A percentile compares a stretch with the other conserved stretches of the same genome.
Conservation (phyloP, 2,113 vertebrate genomes). For the Zosterops borbonicus region DNA sequence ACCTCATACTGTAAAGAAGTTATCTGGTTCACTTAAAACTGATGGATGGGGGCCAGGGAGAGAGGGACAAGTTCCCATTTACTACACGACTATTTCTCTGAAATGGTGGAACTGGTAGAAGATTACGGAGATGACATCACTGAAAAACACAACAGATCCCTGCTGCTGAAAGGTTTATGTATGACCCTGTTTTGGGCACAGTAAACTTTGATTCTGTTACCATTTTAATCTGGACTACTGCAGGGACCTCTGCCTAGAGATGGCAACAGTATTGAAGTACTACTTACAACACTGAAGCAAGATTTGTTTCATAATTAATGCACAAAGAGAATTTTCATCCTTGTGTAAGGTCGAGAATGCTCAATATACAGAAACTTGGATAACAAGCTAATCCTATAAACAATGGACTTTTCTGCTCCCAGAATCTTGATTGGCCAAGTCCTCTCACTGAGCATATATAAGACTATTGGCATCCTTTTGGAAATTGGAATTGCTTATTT, state of each 20-base stretch:
- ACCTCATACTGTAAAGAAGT: neutral
- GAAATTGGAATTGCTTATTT: neutral
- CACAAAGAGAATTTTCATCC: neutral
- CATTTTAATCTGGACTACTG: neutral
- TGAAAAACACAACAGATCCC: neutral
- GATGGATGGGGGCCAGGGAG: neutral
- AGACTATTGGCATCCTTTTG: neutral
- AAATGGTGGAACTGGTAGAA: neutral
- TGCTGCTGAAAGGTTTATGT: neutral
- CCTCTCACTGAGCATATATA: neutral
- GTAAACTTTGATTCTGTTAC: neutral
- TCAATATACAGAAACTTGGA: neutral
- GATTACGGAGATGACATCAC: neutral
- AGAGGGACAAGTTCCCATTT: neutral
- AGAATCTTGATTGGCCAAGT: neutral
- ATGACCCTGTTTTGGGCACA: neutral
- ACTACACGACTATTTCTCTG: neutral
- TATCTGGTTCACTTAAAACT: neutral
- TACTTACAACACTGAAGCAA: neutral
- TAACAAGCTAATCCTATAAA: neutral
- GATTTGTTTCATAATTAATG: neutral
- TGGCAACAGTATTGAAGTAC: neutral
- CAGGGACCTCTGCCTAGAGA: neutral
- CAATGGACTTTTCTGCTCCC: neutral
- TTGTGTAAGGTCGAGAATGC: neutral